phyloP scores from a whole-genome alignment of 2,888 invertebrate genomes.

The Drosophila robusta region DNA sequence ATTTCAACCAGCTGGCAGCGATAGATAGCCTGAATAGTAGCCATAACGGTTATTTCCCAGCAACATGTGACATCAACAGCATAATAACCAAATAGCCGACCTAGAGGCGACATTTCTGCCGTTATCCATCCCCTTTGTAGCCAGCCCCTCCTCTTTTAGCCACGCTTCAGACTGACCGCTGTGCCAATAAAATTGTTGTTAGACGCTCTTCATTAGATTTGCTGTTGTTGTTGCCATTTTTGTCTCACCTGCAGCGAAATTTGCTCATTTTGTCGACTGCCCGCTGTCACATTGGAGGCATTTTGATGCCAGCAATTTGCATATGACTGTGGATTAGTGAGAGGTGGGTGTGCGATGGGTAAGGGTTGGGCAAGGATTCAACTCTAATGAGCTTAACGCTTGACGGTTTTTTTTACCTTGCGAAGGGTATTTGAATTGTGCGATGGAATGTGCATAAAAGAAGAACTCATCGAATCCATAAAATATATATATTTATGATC shows the following conservation, averaged over 20 bases:
- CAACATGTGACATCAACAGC: conserved; percentile 70
- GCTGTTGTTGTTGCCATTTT: conserved; percentile 15
- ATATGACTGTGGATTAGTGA: conserved; percentile 33
- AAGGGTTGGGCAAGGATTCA: neutral
- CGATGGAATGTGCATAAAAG: neutral
- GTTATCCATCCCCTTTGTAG: neutral
- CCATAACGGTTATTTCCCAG: conserved; percentile 64
- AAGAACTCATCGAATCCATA: too few relatives aligned
- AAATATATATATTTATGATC: too few relatives aligned
- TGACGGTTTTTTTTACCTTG: neutral
- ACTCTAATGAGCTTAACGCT: conserved; percentile 40
- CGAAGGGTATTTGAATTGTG: neutral
- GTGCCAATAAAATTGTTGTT: conserved; percentile 40
- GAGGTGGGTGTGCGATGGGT: too few relatives aligned
- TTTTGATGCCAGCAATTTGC: conserved; percentile 58
- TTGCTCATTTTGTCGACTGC: conserved; percentile 36
- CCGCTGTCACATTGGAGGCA: conserved; percentile 40
- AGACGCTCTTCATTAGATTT: conserved; percentile 28
- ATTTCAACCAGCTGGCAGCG: conserved; percentile 40
- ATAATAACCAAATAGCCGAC: conserved; percentile 37
- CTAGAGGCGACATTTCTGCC: conserved; percentile 13
- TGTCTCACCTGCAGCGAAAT: conserved; percentile 62
- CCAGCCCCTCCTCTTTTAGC: neutral
- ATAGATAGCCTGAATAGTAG: conserved; percentile 37
- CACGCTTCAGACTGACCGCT: conserved; percentile 23